phyloP scores from a whole-genome alignment of 64 coral and sea anemone genomes.

The Porites australiensis region DNA sequence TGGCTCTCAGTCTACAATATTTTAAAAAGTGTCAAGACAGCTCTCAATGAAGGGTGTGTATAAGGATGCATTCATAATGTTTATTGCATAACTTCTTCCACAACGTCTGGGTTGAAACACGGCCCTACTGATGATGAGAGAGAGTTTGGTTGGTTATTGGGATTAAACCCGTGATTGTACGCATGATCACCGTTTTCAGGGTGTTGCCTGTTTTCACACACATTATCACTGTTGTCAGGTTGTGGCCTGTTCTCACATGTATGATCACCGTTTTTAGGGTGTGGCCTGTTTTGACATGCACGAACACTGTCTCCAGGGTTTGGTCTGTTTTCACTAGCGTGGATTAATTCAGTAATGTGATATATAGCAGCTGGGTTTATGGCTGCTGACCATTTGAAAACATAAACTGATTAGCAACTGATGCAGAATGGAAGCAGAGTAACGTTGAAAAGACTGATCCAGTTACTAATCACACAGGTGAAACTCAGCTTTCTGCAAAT shows the following conservation, averaged over 20 bases:
- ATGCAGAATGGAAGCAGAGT: too few relatives aligned
- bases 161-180: background rate
- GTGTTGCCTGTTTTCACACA: background rate
- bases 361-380: too few relatives aligned
- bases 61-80: conserved; percentile 4
- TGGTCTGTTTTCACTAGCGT: background rate
- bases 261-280: background rate
- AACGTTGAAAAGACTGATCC: too few relatives aligned
- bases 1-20: conserved; percentile 44
- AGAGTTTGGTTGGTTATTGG: background rate
- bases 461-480: too few relatives aligned
- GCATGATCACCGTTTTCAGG: background rate
- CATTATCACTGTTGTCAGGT: background rate
- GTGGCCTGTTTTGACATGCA: background rate
- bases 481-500: too few relatives aligned
- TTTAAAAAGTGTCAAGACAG: conserved; percentile 52
- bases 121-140: background rate
- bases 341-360: too few relatives aligned
- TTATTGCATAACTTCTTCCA: conserved; percentile 39
- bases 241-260: background rate
- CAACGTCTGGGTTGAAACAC: conserved; percentile 50
- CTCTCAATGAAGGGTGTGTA: conserved; percentile 43
- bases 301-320: background rate
- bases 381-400: too few relatives aligned
- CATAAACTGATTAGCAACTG: too few relatives aligned